These are phyloP conservation scores for Zaprionus gabonicus DNA, from an alignment of 1,140 invertebrate species.

Conservation along the genomic window DNA sequence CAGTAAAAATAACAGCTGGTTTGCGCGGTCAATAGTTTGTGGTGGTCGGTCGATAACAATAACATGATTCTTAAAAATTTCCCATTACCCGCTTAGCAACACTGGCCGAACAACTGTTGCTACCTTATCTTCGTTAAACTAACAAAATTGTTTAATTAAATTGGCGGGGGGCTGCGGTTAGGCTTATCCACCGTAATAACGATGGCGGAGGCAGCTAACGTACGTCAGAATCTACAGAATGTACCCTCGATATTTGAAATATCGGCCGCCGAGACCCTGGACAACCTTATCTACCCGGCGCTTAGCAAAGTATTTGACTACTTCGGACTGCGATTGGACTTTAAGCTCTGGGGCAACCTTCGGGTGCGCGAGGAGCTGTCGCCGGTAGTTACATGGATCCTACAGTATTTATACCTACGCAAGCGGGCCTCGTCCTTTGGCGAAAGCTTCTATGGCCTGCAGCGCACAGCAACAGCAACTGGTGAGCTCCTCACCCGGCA, in stretches of 20 bases:
- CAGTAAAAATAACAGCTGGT: constrained; percentile 30
- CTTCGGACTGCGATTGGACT: constrained; percentile 73
- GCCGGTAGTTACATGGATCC: constrained; percentile 67
- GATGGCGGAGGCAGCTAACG: constrained; percentile 76
- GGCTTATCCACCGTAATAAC: background rate
- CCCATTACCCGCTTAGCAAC: background rate
- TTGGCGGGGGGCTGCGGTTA: background rate
- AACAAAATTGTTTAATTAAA: constrained; percentile 6
- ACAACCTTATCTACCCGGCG: constrained; percentile 80
- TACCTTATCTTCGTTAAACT: background rate
- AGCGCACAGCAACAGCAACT: constrained; percentile 61
- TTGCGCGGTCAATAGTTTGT: background rate
- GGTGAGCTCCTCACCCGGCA: constrained; percentile 57
- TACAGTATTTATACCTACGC: constrained; percentile 77
- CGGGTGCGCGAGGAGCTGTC: constrained; percentile 70
- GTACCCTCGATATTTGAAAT: constrained; percentile 82
- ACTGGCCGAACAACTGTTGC: constrained; percentile 37
- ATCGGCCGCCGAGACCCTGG: constrained; percentile 76
- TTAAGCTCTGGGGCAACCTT: constrained; percentile 73
- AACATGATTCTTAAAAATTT: background rate
- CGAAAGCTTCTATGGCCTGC: constrained; percentile 80
- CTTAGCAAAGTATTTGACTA: constrained; percentile 81
- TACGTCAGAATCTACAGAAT: constrained; percentile 80
- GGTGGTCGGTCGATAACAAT: constrained; percentile 6
- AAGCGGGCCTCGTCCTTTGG: constrained; percentile 77